Evolutionary conservation across 1,140 invertebrate species (phyloP).

Genomic region (Phthorimaea operculella): DNA sequence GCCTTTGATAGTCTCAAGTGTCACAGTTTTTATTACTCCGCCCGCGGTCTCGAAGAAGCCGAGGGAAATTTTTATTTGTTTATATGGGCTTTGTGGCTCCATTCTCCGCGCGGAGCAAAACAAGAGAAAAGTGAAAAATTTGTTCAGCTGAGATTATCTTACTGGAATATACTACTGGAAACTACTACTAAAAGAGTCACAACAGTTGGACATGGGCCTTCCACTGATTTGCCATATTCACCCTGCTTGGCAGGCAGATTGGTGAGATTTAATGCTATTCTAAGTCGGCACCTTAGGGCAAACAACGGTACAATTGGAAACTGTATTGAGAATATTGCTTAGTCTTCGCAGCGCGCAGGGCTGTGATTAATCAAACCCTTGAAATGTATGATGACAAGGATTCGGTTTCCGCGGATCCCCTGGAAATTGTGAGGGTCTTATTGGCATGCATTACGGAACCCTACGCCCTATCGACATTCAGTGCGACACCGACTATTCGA

Average conservation of each 20-base stretch:
- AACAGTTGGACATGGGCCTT: no score
- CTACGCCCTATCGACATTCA: constrained; percentile 39
- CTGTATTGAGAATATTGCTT: no score
- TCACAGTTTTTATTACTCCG: constrained; percentile 45
- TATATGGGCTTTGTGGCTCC: constrained; percentile 1
- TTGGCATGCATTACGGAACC: constrained; percentile 43
- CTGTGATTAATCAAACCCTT: constrained; percentile 15
- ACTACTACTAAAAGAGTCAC: neutral
- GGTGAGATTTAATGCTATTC: no score
- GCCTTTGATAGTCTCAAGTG: constrained; percentile 48
- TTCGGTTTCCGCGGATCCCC: constrained; percentile 21
- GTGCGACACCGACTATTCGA: constrained; percentile 25
- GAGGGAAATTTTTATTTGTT: neutral
- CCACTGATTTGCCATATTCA: no score
- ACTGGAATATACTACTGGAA: neutral
- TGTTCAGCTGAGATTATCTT: neutral
- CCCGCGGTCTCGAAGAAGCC: constrained; percentile 9
- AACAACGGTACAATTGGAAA: no score
- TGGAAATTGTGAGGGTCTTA: constrained; percentile 33
- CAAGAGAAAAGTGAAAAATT: neutral
- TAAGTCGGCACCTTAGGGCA: no score
- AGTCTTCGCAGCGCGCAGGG: neutral
- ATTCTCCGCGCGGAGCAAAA: neutral
- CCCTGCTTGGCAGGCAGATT: no score
- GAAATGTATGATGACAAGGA: constrained; percentile 27